Evolutionary conservation across 1,140 invertebrate genomes (phyloP).

Genomic region (Gonioctena quinquepunctata): DNA sequence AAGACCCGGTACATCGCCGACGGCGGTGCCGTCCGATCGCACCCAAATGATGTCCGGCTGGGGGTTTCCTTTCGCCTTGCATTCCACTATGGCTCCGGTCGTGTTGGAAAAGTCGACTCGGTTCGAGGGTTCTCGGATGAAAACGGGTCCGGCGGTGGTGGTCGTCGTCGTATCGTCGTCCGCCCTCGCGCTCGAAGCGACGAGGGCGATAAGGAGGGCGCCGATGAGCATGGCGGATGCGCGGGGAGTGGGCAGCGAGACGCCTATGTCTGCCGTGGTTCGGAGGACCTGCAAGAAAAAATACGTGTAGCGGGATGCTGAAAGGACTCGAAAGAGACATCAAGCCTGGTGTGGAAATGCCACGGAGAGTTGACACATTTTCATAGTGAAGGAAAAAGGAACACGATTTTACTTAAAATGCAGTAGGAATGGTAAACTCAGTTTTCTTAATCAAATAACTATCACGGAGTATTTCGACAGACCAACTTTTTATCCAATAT

Average conservation of each 20-base stretch:
- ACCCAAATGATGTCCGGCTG: conserved; percentile 92
- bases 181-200: conserved; percentile 59
- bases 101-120: conserved; percentile 93
- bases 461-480: too few relatives aligned
- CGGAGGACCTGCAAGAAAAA: not conserved
- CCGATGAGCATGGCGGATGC: conserved; percentile 19
- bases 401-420: too few relatives aligned
- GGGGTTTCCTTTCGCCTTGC: conserved; percentile 87
- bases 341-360: too few relatives aligned
- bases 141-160: conserved; percentile 83
- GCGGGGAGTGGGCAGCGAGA: not conserved
- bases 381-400: too few relatives aligned
- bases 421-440: too few relatives aligned
- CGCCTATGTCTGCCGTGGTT: not conserved
- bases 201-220: conserved; percentile 13
- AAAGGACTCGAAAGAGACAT: too few relatives aligned
- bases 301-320: too few relatives aligned
- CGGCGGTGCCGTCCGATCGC: conserved; percentile 81
- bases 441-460: too few relatives aligned
- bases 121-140: conserved; percentile 88
- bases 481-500: too few relatives aligned
- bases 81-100: conserved; percentile 89
- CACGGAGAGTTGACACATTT: too few relatives aligned
- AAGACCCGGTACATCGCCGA: conserved; percentile 82
- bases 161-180: conserved; percentile 76